A percentile compares a stretch with the other conserved stretches of the same genome.
Conservation (phyloP, 1,140 invertebrate species). For the Sycophaga agraensis region DNA sequence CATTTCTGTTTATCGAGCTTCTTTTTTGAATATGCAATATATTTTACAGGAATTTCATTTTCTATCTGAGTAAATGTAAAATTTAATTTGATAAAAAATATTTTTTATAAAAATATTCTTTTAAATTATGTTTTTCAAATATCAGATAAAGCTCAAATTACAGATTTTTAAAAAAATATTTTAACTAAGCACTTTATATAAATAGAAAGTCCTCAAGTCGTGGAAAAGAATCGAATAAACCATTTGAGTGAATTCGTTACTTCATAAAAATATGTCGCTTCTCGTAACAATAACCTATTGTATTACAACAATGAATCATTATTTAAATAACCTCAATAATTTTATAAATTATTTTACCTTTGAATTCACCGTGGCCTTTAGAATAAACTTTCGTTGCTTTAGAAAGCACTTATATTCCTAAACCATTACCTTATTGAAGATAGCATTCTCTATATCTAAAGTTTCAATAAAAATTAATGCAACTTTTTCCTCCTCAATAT, state of each 20-base stretch:
- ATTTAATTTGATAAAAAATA: no score
- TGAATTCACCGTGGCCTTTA: not conserved
- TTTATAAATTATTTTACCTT: constrained; percentile 1
- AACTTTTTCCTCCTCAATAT: no score
- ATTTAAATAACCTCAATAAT: constrained; percentile 15
- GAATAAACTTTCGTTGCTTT: not conserved
- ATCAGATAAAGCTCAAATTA: no score
- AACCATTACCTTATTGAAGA: not conserved
- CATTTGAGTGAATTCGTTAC: not conserved
- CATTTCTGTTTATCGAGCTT: no score
- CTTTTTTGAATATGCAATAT: no score
- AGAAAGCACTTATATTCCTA: not conserved
- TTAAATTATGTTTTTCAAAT: no score
- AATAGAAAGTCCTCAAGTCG: constrained; percentile 1
- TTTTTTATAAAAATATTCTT: no score
- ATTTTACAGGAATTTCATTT: no score
- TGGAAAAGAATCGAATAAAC: constrained; percentile 14
- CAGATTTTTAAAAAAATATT: not conserved
- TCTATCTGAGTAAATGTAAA: no score
- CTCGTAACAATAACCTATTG: constrained; percentile 15
- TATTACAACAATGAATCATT: constrained; percentile 13
- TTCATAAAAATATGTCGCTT: constrained; percentile 10
- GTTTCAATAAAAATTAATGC: no score
- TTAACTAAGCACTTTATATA: not conserved
- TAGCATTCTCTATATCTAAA: no score